Evolutionary conservation across 2,797 vertebrate species (phyloP).

Genomic region (Ataeniobius toweri): DNA sequence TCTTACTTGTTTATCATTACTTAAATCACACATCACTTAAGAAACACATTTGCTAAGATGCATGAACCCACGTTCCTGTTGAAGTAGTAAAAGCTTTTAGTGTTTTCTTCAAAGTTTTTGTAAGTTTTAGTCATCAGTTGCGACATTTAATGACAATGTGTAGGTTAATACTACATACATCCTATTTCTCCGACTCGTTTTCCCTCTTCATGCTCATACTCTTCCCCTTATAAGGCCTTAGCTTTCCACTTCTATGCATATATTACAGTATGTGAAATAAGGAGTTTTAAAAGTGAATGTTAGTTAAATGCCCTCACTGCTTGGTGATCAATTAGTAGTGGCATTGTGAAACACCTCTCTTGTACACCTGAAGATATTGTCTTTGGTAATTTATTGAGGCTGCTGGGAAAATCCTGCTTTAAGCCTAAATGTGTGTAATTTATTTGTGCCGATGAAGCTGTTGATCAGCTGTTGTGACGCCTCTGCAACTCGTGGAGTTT

Average conservation of each 20-base stretch:
- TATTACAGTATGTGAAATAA: conserved; percentile 46
- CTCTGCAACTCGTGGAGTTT: conserved; percentile 47
- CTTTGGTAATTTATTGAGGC: conserved; percentile 73
- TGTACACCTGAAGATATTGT: conserved; percentile 71
- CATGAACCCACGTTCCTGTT: conserved; percentile 50
- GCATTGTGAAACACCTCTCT: conserved; percentile 64
- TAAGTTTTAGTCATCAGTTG: conserved; percentile 22
- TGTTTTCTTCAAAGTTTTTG: conserved; percentile 35
- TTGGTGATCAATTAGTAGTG: conserved; percentile 61
- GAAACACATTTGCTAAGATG: conserved; percentile 47
- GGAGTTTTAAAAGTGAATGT: conserved; percentile 70
- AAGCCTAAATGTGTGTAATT: conserved; percentile 62
- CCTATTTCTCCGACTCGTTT: conserved; percentile 29
- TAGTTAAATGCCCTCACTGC: conserved; percentile 63
- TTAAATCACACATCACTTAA: conserved; percentile 26
- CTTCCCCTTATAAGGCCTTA: conserved; percentile 73
- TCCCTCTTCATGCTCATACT: conserved; percentile 23
- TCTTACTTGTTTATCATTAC: conserved; percentile 37
- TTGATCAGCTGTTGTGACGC: conserved; percentile 75
- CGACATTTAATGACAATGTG: conserved; percentile 30
- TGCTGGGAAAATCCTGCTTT: conserved; percentile 60
- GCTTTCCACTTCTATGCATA: conserved; percentile 79
- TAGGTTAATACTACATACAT: conserved; percentile 34
- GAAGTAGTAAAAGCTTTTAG: conserved; percentile 24
- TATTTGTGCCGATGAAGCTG: conserved; percentile 73